phyloP scores from a whole-genome alignment of 1,140 invertebrate species.

The Drosophila bocqueti region DNA sequence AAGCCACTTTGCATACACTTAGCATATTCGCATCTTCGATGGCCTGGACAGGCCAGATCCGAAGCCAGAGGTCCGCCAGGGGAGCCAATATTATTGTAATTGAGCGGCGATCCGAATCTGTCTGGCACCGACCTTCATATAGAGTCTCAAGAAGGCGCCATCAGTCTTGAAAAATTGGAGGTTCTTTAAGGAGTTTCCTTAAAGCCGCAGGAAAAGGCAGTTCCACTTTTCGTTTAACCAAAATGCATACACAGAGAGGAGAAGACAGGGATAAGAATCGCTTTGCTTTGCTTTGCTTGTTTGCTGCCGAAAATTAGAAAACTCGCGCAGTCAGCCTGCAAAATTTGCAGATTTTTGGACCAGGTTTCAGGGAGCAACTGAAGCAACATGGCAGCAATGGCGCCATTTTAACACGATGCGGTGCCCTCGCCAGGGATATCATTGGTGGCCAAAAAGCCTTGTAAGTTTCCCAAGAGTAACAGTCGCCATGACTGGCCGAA shows the following conservation, averaged over 20 bases:
- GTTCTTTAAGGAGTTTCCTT: constrained; percentile 3
- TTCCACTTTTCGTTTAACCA: not conserved
- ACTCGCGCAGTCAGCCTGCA: not conserved
- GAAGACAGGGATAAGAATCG: not conserved
- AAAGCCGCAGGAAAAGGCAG: not conserved
- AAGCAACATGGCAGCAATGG: no score
- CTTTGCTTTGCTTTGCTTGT: not conserved
- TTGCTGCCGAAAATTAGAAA: constrained; percentile 29
- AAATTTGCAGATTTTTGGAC: not conserved
- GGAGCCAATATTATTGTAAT: constrained; percentile 25
- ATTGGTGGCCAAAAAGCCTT: constrained; percentile 21
- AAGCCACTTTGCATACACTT: constrained; percentile 48
- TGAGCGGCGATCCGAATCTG: not conserved
- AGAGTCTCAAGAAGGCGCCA: not conserved
- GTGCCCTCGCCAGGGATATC: not conserved
- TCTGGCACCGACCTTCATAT: not conserved
- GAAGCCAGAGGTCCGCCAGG: not conserved
- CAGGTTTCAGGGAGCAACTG: not conserved
- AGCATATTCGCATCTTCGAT: constrained; percentile 32
- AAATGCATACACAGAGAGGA: not conserved
- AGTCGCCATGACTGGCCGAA: constrained; percentile 15
- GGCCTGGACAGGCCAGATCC: not conserved
- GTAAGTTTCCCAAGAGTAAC: constrained; percentile 11
- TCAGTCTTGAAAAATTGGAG: not conserved
- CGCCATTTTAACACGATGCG: not conserved